phyloP scores from a whole-genome alignment of 2,113 vertebrate species.

The Setophaga kirtlandii region DNA sequence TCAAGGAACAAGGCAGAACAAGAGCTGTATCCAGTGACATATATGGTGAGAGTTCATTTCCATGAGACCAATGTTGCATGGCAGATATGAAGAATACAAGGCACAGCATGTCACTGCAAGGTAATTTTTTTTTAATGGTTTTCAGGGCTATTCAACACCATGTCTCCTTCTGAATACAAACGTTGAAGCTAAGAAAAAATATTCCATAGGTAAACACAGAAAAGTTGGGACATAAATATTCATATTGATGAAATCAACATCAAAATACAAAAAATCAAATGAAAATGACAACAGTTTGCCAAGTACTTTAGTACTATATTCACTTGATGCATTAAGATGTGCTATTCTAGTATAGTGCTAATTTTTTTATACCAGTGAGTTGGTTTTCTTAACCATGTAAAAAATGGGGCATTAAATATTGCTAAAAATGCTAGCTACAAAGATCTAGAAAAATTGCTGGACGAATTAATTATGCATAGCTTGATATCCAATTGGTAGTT shows the following conservation, averaged over 20 bases:
- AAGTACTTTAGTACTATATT: neutral
- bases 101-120: neutral
- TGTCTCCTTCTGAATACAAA: neutral
- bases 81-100: neutral
- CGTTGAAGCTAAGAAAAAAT: neutral
- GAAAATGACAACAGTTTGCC: neutral
- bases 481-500: neutral
- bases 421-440: neutral
- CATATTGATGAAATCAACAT: neutral
- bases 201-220: neutral
- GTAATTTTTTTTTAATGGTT: neutral
- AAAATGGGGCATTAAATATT: neutral
- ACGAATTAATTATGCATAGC: neutral
- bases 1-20: neutral
- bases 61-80: accelerated
- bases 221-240: neutral
- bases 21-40: neutral
- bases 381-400: neutral
- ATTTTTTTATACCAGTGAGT: neutral
- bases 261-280: neutral
- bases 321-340: neutral
- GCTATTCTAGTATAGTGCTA: neutral
- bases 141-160: neutral
- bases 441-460: neutral
- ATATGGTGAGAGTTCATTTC: neutral